These are phyloP conservation scores for Nothocercus julius DNA, from an alignment of 2,113 vertebrate species.

Conservation along the genomic window DNA sequence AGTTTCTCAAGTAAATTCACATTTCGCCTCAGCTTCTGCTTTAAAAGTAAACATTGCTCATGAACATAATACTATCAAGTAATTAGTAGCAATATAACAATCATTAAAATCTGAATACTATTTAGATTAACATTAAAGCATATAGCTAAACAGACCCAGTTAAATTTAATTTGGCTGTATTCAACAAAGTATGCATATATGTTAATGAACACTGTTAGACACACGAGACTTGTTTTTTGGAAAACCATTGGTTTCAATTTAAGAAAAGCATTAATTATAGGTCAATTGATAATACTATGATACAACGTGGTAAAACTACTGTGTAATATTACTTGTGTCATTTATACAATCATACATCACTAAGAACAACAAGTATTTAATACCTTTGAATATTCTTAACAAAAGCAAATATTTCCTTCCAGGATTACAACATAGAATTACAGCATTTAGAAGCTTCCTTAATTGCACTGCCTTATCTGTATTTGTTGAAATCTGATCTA, in stretches of 20 bases:
- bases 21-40: constrained; percentile 97
- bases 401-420: neutral
- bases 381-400: neutral
- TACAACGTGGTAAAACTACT: neutral
- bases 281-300: neutral
- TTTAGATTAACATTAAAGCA: neutral
- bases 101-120: neutral
- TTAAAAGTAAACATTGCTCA: constrained; percentile 74
- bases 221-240: neutral
- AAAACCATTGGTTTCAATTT: neutral
- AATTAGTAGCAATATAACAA: constrained; percentile 11
- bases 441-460: neutral
- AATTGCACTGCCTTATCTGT: neutral
- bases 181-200: neutral
- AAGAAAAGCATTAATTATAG: neutral
- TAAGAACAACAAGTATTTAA: neutral
- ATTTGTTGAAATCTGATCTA: neutral
- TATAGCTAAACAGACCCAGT: neutral
- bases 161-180: neutral
- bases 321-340: neutral
- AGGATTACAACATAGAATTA: neutral
- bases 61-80: constrained; percentile 61
- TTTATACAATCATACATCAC: neutral
- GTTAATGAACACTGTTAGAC: neutral
- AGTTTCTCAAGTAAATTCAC: constrained; percentile 99